phyloP scores from a whole-genome alignment of 2,888 invertebrate species.

The Microplitis deprimator region DNA sequence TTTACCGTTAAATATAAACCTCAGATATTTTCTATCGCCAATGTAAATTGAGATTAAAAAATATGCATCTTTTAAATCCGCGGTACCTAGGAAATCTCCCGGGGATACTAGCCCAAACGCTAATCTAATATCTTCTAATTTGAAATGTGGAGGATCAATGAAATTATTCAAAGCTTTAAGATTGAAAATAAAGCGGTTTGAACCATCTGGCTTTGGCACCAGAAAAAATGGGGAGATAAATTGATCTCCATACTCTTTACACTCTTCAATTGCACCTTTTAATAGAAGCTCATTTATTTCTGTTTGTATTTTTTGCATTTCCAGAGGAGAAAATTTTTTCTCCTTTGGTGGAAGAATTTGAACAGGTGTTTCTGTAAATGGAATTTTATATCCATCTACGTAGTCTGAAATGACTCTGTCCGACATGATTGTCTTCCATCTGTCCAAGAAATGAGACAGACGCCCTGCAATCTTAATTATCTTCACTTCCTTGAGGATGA shows the following conservation, averaged over 20 bases:
- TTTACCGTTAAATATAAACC: too few species aligned
- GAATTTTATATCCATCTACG: neutral
- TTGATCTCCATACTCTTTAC: conserved; percentile 2
- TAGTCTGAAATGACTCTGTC: too few species aligned
- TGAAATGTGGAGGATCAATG: conserved; percentile 15
- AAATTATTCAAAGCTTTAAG: conserved; percentile 14
- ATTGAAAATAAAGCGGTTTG: conserved; percentile 22
- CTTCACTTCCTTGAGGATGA: too few species aligned
- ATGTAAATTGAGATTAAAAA: too few species aligned
- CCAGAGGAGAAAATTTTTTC: neutral
- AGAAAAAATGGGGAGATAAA: conserved; percentile 18
- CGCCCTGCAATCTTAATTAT: too few species aligned
- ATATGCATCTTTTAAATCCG: neutral
- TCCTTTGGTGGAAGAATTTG: neutral
- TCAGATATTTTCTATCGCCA: too few species aligned
- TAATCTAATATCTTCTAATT: conserved; percentile 7
- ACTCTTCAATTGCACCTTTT: conserved; percentile 20
- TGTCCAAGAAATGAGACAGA: too few species aligned
- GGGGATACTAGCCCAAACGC: conserved; percentile 10
- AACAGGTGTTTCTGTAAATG: neutral
- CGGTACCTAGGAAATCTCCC: neutral
- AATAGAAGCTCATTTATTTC: conserved; percentile 19
- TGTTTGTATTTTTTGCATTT: neutral
- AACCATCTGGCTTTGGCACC: conserved; percentile 4
- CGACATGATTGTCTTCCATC: too few species aligned